Percentiles rank a stretch among this genome's conserved stretches.
Evolutionary conservation across 2,888 invertebrate species (phyloP).

Genomic region (Diarsia rubi): DNA sequence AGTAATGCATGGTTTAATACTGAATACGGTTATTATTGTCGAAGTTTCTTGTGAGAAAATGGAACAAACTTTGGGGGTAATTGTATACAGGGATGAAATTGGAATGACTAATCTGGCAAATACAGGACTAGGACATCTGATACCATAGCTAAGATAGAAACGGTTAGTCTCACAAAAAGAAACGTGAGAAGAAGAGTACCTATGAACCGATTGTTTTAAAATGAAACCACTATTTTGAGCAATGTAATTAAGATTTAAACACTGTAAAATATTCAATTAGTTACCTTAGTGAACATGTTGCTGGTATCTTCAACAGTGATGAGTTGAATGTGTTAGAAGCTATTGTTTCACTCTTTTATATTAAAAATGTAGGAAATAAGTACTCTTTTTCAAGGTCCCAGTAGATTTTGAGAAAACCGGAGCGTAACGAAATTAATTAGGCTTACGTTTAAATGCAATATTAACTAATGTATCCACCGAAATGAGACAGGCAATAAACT

Average conservation of each 20-base stretch:
- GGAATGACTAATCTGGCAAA: neutral
- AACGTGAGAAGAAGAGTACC: neutral
- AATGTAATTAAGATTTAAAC: constrained; percentile 49
- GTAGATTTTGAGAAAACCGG: constrained; percentile 80
- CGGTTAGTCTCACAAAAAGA: neutral
- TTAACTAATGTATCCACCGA: constrained; percentile 62
- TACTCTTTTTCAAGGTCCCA: constrained; percentile 78
- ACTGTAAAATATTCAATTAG: constrained; percentile 67
- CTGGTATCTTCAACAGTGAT: constrained; percentile 76
- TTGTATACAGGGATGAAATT: neutral
- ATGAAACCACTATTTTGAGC: constrained; percentile 24
- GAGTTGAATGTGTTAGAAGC: constrained; percentile 75
- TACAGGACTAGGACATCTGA: neutral
- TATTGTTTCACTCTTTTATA: constrained; percentile 82
- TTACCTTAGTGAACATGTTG: constrained; percentile 83
- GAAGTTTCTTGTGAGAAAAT: neutral
- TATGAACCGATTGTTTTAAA: constrained; percentile 1
- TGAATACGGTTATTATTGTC: neutral
- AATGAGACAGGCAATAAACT: constrained; percentile 39
- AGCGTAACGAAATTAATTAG: constrained; percentile 81
- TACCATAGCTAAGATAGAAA: neutral
- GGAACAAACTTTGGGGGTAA: neutral
- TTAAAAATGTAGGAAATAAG: constrained; percentile 78
- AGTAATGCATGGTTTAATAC: neutral
- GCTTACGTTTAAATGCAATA: constrained; percentile 71